Evolutionary conservation across 2,797 vertebrate species (phyloP).

Genomic region (Epinephelus awoara): DNA sequence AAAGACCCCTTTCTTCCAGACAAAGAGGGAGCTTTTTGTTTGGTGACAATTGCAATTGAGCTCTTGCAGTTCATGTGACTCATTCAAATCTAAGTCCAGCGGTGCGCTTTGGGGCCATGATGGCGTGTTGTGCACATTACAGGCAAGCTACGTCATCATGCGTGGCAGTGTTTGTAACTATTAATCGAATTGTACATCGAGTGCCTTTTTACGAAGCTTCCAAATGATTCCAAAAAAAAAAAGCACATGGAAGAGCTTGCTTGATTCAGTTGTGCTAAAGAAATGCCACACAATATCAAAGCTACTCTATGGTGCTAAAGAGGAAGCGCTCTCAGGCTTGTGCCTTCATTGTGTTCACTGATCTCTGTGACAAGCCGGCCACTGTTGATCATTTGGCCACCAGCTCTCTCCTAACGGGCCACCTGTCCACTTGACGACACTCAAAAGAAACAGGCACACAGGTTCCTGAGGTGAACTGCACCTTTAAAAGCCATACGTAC

Average conservation of each 20-base stretch:
- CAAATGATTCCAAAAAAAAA: conserved; percentile 69
- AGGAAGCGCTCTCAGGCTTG: conserved; percentile 58
- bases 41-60: conserved; percentile 70
- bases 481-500: conserved; percentile 47
- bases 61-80: conserved; percentile 55
- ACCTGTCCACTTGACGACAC: conserved; percentile 38
- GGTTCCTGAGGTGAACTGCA: conserved; percentile 27
- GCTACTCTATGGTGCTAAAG: conserved; percentile 77
- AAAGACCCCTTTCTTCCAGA: conserved; percentile 72
- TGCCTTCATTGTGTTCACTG: conserved; percentile 55
- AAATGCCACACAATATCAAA: conserved; percentile 40
- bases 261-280: conserved; percentile 38
- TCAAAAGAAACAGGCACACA: conserved; percentile 33
- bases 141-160: conserved; percentile 20
- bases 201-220: conserved; percentile 82
- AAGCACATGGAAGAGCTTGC: conserved; percentile 65
- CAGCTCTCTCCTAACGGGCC: conserved; percentile 27
- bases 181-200: conserved; percentile 71
- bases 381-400: conserved; percentile 48
- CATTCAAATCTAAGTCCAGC: conserved; percentile 36
- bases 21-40: conserved; percentile 67
- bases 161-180: conserved; percentile 35
- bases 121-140: conserved; percentile 28
- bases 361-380: conserved; percentile 47
- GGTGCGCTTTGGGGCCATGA: conserved; percentile 39